phyloP scores from a whole-genome alignment of 2,113 vertebrate species.

The Sialia sialis region DNA sequence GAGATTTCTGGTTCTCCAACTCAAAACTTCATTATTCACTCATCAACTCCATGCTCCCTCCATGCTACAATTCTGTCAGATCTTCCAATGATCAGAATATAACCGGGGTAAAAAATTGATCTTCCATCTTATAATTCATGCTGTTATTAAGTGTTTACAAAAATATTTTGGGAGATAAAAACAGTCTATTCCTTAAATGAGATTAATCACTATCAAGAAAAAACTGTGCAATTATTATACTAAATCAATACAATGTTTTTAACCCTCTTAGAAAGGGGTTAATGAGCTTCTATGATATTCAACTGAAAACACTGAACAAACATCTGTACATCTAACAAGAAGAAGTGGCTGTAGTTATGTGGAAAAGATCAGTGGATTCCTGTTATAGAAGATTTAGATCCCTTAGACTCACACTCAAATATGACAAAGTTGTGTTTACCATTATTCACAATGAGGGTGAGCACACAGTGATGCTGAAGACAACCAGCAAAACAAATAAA shows the following conservation, averaged over 20 bases:
- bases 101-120: neutral
- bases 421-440: neutral
- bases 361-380: neutral
- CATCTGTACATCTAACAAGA: neutral
- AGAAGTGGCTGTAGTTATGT: rapidly evolving
- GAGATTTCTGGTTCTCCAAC: neutral
- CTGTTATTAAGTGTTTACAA: neutral
- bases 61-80: neutral
- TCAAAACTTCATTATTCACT: neutral
- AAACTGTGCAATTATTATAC: neutral
- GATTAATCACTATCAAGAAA: neutral
- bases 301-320: neutral
- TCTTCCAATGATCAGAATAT: neutral
- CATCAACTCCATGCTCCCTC: neutral
- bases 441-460: neutral
- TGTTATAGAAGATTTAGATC: neutral
- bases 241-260: neutral
- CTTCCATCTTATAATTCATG: neutral
- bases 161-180: neutral
- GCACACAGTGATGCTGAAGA: neutral
- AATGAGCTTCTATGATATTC: neutral
- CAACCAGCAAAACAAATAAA: neutral
- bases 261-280: neutral
- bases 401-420: neutral
- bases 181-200: neutral